phyloP scores from a whole-genome alignment of 35 echinoderm and acorn worm genomes.

The Eucidaris tribuloides region DNA sequence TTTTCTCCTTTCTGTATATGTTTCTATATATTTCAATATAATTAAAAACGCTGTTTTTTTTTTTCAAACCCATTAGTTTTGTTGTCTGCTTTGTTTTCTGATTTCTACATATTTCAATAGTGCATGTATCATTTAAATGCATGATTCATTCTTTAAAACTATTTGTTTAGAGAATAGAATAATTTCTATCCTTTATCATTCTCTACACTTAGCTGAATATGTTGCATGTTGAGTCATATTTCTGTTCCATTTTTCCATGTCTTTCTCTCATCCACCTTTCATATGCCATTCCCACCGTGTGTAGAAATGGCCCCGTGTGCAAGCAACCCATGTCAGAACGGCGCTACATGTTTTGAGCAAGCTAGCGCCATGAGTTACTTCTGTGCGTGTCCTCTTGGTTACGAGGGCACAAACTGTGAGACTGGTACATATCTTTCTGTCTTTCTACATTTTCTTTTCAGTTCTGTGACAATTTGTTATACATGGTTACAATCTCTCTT shows the following conservation, averaged over 20 bases:
- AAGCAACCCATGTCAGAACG: background rate
- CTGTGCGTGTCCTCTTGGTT: background rate
- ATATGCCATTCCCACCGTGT: background rate
- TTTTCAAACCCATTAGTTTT: background rate
- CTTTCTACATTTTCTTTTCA: no score
- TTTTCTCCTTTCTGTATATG: background rate
- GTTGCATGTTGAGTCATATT: background rate
- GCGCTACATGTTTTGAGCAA: conserved; percentile 15
- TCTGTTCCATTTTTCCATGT: background rate
- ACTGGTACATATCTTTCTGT: no score
- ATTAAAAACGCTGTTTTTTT: background rate
- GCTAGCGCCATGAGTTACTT: background rate
- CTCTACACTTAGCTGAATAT: background rate
- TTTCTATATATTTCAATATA: background rate
- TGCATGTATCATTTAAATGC: background rate
- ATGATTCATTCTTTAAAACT: background rate
- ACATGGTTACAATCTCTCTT: no score
- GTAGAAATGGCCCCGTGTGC: background rate
- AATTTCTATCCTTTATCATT: background rate
- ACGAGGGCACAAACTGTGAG: background rate
- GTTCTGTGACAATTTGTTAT: no score
- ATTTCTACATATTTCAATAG: background rate
- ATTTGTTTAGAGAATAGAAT: background rate
- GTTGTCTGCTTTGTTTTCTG: background rate
- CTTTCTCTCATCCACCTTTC: background rate